Evolutionary conservation across 2,113 vertebrate species (phyloP), one percentile per base, ranked within the genome.

Genomic region (Phylloscopus whistleri): DNA sequence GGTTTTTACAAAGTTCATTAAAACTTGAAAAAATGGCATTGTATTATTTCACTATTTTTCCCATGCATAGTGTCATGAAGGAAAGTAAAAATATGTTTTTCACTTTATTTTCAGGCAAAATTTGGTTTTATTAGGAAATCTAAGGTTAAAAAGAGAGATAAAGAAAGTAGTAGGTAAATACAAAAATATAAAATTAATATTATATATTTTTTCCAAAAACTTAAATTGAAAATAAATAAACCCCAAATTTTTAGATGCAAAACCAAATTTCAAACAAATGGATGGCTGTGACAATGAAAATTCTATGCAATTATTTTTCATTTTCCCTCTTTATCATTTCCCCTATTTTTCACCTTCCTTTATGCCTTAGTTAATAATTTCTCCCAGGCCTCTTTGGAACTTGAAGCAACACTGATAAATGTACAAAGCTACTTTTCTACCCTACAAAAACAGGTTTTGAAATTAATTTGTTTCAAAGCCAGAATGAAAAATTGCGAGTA

Each of bases 341-440:
- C 20, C 8, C 37, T 12, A 46, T 89, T 85, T 95, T 76, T 94
- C 67, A 90, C 39, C 39, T 80, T 87, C n/a, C 7, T 66, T 85
- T 60, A 73, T 58, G 18, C 53, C 59, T 76, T 60, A 26, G 16
- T 73, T 93, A 85, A 69, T 70, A 85, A 80, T 86, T 95, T 91
- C 55, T 93, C 27, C 16, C 21, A 90, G 33, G 39, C 35, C 21
- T 80, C 55, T 72, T 83, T 66, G 56, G 51, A 87, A 80, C 43
- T 39, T 51, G 59, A 73, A 83, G 43, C 23, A 86, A 55, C 39
- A 52, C 59, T 88, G 92, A 96, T 86, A 94, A 94, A 91, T 74
- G 59, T 62, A 76, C 78, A 87, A 48, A n/a, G 27, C 21, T 84
- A 52, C 82, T 60, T 92, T 83, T 77, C 63, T 74, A 58, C 33